A percentile compares a stretch with the other conserved stretches of the same genome.
These are phyloP conservation scores for Ceramica pisi DNA, from an alignment of 2,888 invertebrate species.

Conservation along the genomic window DNA sequence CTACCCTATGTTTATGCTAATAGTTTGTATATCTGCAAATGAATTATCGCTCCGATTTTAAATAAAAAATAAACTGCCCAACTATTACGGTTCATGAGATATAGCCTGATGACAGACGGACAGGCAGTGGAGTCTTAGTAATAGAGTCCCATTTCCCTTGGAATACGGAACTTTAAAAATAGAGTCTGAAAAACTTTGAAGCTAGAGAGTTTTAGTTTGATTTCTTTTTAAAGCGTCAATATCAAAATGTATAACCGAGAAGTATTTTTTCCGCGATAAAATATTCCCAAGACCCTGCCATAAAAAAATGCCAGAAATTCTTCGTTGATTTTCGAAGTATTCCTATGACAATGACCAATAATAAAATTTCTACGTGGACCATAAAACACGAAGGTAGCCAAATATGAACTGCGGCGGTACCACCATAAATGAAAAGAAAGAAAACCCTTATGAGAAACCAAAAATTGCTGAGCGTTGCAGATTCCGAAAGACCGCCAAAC, in stretches of 20 bases:
- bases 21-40: no score
- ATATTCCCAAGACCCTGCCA: not conserved
- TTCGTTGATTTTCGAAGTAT: conserved; percentile 15
- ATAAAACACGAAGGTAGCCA: conserved; percentile 43
- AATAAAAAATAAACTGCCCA: no score
- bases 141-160: no score
- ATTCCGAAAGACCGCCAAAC: no score
- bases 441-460: not conserved
- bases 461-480: no score
- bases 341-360: conserved; percentile 43
- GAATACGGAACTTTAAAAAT: not conserved
- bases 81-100: no score
- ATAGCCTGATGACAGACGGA: no score
- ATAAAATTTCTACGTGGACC: conserved; percentile 46
- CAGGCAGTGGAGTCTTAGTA: no score
- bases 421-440: not conserved
- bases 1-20: no score
- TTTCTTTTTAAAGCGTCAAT: not conserved
- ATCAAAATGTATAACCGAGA: no score
- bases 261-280: not conserved
- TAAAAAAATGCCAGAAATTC: conserved; percentile 3
- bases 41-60: no score
- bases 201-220: not conserved
- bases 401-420: not conserved
- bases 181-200: not conserved